A percentile compares a stretch with the other conserved stretches of the same genome.
Conservation (phyloP, 2,888 invertebrate genomes). For the Tipula lateralis region DNA sequence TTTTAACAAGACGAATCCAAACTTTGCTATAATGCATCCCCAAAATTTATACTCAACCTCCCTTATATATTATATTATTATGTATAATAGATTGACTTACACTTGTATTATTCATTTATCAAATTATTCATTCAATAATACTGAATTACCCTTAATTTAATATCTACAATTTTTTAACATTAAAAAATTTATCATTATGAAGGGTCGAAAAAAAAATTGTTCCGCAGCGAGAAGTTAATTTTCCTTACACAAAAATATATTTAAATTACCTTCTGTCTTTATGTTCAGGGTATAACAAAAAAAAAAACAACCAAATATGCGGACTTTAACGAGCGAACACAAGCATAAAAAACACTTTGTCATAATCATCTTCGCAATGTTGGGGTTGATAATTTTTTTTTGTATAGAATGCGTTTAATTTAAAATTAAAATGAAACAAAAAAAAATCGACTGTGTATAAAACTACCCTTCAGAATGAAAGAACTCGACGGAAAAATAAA, state of each 20-base stretch:
- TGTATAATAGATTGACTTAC: not conserved
- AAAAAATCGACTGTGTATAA: not conserved
- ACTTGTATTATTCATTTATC: conserved; percentile 24
- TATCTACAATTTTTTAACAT: not conserved
- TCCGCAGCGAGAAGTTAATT: not conserved
- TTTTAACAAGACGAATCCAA: not conserved
- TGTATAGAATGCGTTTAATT: conserved; percentile 2
- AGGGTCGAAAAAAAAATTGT: not conserved
- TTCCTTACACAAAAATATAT: not conserved
- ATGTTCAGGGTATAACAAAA: not conserved
- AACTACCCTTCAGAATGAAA: not conserved
- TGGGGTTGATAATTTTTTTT: not conserved
- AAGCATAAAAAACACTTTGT: not conserved
- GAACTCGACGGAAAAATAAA: not conserved
- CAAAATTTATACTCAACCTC: not conserved
- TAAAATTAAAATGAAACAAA: not conserved
- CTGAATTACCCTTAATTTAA: conserved; percentile 1
- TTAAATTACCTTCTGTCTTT: conserved; percentile 24
- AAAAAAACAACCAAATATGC: not conserved
- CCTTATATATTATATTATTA: not conserved
- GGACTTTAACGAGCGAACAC: conserved; percentile 19
- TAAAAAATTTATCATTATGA: conserved; percentile 11
- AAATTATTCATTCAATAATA: conserved; percentile 24
- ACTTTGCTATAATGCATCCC: not conserved
- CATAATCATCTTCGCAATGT: conserved; percentile 11